Base-by-base conservation (phyloP, 2,888 invertebrate genomes). In the Brachynemurus nebulosus region DNA sequence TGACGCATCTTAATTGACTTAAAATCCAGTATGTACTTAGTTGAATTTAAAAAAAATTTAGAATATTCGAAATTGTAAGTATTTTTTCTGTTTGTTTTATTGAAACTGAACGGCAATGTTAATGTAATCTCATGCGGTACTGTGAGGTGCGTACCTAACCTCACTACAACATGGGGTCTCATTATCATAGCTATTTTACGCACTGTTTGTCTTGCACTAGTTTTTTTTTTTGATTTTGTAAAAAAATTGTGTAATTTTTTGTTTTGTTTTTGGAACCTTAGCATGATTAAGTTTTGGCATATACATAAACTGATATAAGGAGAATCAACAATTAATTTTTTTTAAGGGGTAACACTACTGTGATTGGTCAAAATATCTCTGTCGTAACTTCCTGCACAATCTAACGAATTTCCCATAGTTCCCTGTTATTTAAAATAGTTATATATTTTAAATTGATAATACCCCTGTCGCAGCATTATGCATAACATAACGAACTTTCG, bases 71-170 rank as follows among this genome's bases (percentile, higher is more conserved):
- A 3, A 18, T 11, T 30, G 14, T 25, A 16, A 27, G 25, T 27
- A n/a, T n/a, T 2, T 25, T 48, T 27, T 35, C 45, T 47, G 9
- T 42, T 45, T 42, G 8, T 47, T 38, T 45, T 40, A 40, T 17
- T 49, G 45, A 60, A 59, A 61, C 60, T 61, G 60, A 59, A 60
- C 62, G 53, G 54, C 59, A 68, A 65, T 68, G 70, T 72, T 78
- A 74, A 78, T 78, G 76, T 83, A 92, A 92, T 92, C 91, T 92
- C 92, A 91, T 88, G 84, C 85, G 86, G 91, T 92, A 91, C 86
- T 88, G 86, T 90, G 91, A 88, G 89, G 75, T 70, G 64, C 68
- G 56, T 58, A 62, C 58, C 53, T 51, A 60, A 60, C 72, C 83
- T 84, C 85, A 84, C 80, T 84, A 80, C 83, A 79, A 75, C 76